Conservation (phyloP, 2,797 vertebrate species). For the Trematomus bernacchii region DNA sequence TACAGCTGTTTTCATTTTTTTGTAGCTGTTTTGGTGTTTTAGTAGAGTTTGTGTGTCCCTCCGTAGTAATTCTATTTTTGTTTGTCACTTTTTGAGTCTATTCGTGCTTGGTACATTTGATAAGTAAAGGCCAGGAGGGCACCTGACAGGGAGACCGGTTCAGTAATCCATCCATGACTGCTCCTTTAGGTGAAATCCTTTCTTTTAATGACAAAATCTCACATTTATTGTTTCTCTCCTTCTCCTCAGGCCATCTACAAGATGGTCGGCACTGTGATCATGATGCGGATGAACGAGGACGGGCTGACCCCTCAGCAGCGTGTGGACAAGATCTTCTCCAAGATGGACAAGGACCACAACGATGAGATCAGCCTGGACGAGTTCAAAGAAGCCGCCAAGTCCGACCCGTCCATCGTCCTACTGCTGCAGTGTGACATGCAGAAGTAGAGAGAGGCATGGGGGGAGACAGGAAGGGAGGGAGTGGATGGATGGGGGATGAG, state of each 20-base stretch:
- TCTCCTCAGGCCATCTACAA: constrained; percentile 94
- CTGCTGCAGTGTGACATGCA: constrained; percentile 98
- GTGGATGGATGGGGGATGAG: constrained; percentile 14
- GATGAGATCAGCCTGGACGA: constrained; percentile 98
- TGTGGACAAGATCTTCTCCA: constrained; percentile 99
- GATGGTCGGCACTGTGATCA: constrained; percentile 99
- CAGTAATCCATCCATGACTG: no score
- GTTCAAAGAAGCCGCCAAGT: constrained; percentile 98
- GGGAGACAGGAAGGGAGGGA: constrained; percentile 36
- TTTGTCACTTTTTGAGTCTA: no score
- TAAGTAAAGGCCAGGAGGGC: no score
- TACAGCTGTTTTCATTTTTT: no score
- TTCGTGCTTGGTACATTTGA: no score
- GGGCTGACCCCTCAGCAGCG: constrained; percentile 97
- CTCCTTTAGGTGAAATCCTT: background rate
- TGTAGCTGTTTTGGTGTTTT: no score
- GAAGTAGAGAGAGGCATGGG: constrained; percentile 85
- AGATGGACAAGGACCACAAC: constrained; percentile 99
- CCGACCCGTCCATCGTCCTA: constrained; percentile 96
- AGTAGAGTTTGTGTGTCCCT: no score
- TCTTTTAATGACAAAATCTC: background rate
- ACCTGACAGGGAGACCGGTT: no score
- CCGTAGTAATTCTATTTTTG: no score
- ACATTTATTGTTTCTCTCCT: no score
- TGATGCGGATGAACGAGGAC: constrained; percentile 99